Conservation (phyloP, 2,888 invertebrate species). For the Trimorus sp. region DNA sequence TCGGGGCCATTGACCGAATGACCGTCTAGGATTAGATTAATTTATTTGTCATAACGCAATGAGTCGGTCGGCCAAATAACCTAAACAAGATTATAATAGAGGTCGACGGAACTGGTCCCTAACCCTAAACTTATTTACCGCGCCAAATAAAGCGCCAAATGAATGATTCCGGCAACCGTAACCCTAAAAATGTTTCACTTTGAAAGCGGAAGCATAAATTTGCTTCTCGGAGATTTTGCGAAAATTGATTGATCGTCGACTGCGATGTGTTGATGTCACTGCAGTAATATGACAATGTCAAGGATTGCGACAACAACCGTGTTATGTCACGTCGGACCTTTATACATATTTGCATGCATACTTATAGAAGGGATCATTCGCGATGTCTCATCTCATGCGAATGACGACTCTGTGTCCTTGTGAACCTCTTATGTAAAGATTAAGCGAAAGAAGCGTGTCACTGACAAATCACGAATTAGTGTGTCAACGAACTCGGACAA, state of each 20-base stretch:
- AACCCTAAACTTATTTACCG: conserved; percentile 33
- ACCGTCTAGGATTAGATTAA: conserved; percentile 50
- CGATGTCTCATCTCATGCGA: no score
- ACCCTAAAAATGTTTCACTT: conserved; percentile 19
- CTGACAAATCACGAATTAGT: no score
- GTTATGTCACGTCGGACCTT: no score
- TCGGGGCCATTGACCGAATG: conserved; percentile 27
- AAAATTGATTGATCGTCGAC: conserved; percentile 39
- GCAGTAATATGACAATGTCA: conserved; percentile 66
- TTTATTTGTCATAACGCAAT: conserved; percentile 36
- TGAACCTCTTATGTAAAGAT: no score
- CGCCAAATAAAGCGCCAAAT: neutral
- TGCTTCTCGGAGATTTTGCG: conserved; percentile 25
- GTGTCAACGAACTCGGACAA: conserved; percentile 13
- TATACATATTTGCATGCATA: no score
- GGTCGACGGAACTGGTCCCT: conserved; percentile 48
- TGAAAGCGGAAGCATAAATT: conserved; percentile 34
- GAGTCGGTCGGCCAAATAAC: conserved; percentile 16
- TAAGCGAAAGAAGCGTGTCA: no score
- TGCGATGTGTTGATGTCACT: conserved; percentile 17
- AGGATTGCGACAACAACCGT: conserved; percentile 31
- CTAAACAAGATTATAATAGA: conserved; percentile 49
- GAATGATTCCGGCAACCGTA: conserved; percentile 12
- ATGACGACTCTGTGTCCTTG: no score
- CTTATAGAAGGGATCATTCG: no score